A percentile compares a stretch with the other conserved stretches of the same genome.
Evolutionary conservation across 2,797 vertebrate species (phyloP).

Genomic region (Amblyraja radiata): DNA sequence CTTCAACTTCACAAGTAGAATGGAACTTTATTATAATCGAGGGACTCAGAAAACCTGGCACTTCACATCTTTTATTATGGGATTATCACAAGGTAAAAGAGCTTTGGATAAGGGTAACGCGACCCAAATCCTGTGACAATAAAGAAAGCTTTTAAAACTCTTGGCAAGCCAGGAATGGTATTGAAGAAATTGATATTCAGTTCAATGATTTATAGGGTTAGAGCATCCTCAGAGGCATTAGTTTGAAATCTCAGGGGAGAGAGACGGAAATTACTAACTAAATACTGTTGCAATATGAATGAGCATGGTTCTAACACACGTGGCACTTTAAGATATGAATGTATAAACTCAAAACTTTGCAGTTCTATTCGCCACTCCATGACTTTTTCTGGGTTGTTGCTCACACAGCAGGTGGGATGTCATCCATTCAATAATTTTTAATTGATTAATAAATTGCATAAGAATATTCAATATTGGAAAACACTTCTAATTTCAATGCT

Average conservation of each 20-base stretch:
- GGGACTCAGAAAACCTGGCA: not conserved
- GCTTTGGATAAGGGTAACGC: not conserved
- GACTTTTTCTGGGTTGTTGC: not conserved
- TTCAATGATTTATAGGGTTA: not conserved
- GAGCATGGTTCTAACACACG: not conserved
- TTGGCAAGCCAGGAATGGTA: not conserved
- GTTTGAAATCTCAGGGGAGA: not conserved
- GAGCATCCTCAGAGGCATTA: not conserved
- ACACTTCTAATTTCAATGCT: too few species aligned
- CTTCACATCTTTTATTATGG: conserved; percentile 5
- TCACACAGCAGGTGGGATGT: not conserved
- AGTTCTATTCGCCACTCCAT: not conserved
- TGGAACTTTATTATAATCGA: not conserved
- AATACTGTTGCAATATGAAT: not conserved
- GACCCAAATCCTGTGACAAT: not conserved
- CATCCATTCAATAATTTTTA: not conserved
- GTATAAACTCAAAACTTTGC: not conserved
- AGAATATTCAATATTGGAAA: too few species aligned
- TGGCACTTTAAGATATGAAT: not conserved
- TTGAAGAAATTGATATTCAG: not conserved
- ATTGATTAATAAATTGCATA: not conserved
- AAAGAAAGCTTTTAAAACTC: not conserved
- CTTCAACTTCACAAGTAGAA: not conserved
- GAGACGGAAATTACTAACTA: not conserved
- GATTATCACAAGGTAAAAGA: conserved; percentile 13